A percentile compares a stretch with the other conserved stretches of the same genome.
phyloP scores from a whole-genome alignment of 2,797 vertebrate species.

The Amblyraja radiata region DNA sequence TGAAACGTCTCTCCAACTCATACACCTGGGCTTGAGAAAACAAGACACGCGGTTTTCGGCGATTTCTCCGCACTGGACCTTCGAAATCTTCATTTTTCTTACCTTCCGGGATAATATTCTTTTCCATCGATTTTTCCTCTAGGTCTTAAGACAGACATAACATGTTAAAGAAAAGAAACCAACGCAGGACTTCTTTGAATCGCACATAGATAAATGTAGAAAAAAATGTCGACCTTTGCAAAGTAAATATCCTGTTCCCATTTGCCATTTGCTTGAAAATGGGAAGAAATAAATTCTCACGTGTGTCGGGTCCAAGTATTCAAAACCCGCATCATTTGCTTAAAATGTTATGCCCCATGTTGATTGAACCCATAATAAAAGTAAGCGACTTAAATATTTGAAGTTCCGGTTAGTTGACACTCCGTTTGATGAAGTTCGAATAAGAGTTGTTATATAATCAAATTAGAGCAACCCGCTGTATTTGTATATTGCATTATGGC shows the following conservation, averaged over 20 bases:
- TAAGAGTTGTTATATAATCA: background rate
- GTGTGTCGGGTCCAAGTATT: background rate
- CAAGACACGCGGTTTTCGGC: conserved; percentile 27
- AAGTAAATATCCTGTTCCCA: background rate
- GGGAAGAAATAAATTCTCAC: background rate
- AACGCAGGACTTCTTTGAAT: background rate
- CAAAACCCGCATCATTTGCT: background rate
- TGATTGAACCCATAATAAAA: background rate
- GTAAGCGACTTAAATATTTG: background rate
- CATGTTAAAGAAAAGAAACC: background rate
- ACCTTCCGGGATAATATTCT: background rate
- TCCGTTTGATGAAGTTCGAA: background rate
- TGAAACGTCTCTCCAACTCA: conserved; percentile 36
- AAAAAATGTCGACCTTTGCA: background rate
- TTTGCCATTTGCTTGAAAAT: background rate
- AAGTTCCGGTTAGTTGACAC: background rate
- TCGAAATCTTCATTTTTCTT: background rate
- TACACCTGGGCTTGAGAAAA: conserved; percentile 38
- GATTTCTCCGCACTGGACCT: background rate
- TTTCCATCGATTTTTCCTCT: background rate
- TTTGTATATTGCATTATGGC: no score
- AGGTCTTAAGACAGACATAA: background rate
- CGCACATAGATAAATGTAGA: background rate
- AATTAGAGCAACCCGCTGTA: background rate
- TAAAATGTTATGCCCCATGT: background rate